phyloP scores from a whole-genome alignment of 2,113 vertebrate species.

The Paracanthobrama guichenoti region DNA sequence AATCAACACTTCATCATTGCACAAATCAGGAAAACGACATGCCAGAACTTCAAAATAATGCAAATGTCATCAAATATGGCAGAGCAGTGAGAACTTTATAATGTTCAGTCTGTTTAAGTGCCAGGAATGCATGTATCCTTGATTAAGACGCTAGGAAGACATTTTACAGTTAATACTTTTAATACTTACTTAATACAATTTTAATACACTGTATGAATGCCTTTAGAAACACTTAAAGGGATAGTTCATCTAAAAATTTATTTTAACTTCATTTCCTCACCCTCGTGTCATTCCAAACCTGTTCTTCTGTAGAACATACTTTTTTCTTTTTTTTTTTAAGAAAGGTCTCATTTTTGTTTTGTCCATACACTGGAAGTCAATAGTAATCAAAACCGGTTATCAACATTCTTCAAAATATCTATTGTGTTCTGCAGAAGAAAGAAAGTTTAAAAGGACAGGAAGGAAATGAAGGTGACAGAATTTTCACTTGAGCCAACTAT shows the following conservation, averaged over 20 bases:
- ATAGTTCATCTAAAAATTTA: not conserved
- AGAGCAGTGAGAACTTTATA: not conserved
- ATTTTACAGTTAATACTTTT: no score
- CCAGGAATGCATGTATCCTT: not conserved
- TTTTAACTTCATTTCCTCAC: not conserved
- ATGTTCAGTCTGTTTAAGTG: not conserved
- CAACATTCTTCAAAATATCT: not conserved
- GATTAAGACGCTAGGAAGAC: not conserved
- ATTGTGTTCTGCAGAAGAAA: not conserved
- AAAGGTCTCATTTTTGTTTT: not conserved
- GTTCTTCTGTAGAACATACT: not conserved
- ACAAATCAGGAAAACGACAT: not conserved
- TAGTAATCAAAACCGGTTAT: not conserved
- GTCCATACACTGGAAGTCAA: not conserved
- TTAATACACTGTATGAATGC: not conserved
- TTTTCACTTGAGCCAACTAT: not conserved
- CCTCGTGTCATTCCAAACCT: not conserved
- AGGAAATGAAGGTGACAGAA: not conserved
- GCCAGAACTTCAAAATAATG: not conserved
- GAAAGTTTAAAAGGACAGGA: not conserved
- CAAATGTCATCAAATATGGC: not conserved
- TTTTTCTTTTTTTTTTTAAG: not conserved
- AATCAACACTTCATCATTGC: not conserved
- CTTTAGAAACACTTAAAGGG: not conserved
- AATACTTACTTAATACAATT: no score